Percentiles rank a stretch among this genome's conserved stretches.
These are phyloP conservation scores for Psittacula echo DNA, from an alignment of 2,797 vertebrate genomes.

Conservation along the genomic window DNA sequence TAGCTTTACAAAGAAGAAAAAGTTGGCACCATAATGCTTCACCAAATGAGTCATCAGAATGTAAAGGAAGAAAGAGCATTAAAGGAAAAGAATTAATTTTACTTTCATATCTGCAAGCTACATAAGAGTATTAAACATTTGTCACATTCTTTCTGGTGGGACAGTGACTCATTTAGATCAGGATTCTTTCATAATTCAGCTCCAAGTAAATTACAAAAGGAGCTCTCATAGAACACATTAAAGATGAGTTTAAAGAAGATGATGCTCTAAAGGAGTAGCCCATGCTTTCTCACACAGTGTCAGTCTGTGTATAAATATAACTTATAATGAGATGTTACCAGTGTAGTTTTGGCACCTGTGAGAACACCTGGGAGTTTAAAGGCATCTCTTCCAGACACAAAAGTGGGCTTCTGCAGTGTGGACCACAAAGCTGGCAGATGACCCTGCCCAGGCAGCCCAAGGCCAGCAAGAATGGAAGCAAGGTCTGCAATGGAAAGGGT, in stretches of 20 bases:
- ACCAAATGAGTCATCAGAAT: conserved; percentile 44
- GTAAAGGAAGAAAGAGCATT: conserved; percentile 30
- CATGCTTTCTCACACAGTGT: neutral
- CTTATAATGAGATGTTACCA: neutral
- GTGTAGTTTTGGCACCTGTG: neutral
- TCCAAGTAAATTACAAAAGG: conserved; percentile 20
- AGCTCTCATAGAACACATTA: neutral
- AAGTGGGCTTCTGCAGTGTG: accelerated
- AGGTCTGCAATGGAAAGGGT: neutral
- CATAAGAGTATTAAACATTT: conserved; percentile 28
- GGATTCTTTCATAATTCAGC: conserved; percentile 37
- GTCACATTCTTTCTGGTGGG: neutral
- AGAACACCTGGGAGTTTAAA: neutral
- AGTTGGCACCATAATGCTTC: neutral
- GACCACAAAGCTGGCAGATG: neutral
- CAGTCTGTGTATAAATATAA: neutral
- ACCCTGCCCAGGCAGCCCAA: no score
- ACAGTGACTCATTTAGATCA: conserved; percentile 55
- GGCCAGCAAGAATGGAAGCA: neutral
- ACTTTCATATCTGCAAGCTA: conserved; percentile 5
- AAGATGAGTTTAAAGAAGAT: conserved; percentile 1
- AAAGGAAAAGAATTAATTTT: conserved; percentile 34
- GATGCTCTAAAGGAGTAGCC: neutral
- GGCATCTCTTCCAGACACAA: neutral
- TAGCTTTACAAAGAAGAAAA: conserved; percentile 25